Conservation (phyloP, 1,140 invertebrate genomes). For the Homarus americanus region DNA sequence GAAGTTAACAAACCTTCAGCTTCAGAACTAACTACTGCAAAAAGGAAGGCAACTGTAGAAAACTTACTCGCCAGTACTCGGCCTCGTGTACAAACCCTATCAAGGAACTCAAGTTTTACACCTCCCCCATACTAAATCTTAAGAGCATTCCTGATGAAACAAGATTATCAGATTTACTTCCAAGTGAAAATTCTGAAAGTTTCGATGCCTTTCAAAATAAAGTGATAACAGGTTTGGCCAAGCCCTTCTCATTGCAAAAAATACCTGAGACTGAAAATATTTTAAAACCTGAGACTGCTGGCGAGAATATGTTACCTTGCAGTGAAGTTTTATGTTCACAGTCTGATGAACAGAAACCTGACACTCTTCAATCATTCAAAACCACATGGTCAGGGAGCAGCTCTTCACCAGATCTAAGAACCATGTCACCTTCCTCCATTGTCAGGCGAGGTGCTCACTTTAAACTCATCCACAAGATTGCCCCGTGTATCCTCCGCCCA, state of each 20-base stretch:
- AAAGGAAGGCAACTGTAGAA: not conserved
- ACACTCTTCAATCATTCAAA: not conserved
- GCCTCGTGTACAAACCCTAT: not conserved
- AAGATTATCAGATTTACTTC: not conserved
- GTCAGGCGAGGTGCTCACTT: not conserved
- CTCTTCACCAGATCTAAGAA: not conserved
- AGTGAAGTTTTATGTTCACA: not conserved
- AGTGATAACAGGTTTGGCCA: not conserved
- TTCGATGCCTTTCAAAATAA: not conserved
- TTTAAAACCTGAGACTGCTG: not conserved
- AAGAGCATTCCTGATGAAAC: not conserved
- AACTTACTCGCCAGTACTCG: not conserved
- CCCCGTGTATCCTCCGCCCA: not conserved
- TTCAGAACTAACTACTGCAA: not conserved
- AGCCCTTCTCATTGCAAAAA: not conserved
- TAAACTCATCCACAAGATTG: not conserved
- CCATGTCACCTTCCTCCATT: not conserved
- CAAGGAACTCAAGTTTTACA: not conserved
- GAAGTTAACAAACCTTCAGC: not conserved
- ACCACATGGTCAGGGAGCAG: not conserved
- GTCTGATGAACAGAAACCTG: not conserved
- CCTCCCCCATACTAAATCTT: not conserved
- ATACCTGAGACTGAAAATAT: not conserved
- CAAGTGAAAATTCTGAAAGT: not conserved
- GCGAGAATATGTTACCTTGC: not conserved